Conservation (phyloP, 2,888 invertebrate genomes). For the Clitarchus hookeri region DNA sequence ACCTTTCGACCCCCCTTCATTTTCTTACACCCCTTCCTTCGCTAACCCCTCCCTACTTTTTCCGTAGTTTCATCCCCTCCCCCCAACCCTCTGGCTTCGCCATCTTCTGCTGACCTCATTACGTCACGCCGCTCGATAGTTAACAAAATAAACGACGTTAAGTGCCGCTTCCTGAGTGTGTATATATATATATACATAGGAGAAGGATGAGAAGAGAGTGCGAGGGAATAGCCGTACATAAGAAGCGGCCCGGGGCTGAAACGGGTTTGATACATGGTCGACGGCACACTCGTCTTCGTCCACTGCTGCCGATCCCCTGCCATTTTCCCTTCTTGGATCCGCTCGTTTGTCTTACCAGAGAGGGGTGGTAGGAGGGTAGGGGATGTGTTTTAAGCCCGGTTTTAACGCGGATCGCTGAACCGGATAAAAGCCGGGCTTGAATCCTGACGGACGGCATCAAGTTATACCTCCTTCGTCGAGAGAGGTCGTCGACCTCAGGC, state of each 20-base stretch:
- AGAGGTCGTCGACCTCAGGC: not conserved
- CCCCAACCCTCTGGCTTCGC: not conserved
- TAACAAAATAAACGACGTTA: constrained; percentile 28
- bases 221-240: not conserved
- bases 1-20: not conserved
- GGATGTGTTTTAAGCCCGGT: not conserved
- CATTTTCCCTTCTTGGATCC: not conserved
- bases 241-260: not conserved
- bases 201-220: not conserved
- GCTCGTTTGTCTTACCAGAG: not conserved
- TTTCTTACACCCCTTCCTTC: not conserved
- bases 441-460: not conserved
- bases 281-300: not conserved
- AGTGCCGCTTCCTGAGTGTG: constrained; percentile 12
- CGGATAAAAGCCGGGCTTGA: not conserved
- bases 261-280: not conserved
- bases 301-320: not conserved
- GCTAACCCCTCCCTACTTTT: not conserved
- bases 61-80: not conserved
- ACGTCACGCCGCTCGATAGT: constrained; percentile 22
- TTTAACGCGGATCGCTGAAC: constrained; percentile 1
- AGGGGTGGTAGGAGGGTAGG: too few species aligned
- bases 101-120: constrained; percentile 20
- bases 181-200: not conserved
- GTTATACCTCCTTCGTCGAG: not conserved